Evolutionary conservation across 1,140 invertebrate genomes (phyloP), one percentile per base, ranked within the genome.

Genomic region (Eubasilissa regina): DNA sequence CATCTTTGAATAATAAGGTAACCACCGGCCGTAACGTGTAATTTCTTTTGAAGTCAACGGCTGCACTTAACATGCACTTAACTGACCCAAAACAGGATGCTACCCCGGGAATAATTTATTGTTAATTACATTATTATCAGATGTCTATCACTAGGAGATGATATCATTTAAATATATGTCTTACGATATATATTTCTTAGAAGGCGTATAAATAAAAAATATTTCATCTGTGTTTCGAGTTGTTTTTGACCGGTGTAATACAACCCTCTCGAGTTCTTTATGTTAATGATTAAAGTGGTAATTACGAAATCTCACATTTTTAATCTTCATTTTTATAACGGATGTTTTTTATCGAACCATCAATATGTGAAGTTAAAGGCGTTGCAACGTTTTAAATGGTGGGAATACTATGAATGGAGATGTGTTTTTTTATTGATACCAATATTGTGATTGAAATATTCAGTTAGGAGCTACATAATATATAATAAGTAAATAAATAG

Each of bases 81-180:
- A 48, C 60, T 56, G 35, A 51, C 55, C 80, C 55, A 68, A 81
- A 77, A 73, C 77, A 77, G 74, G 77, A 76, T 73, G 64, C 77
- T 19, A 62, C 77, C 77, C 77, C 77, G 60, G 76, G 64, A 66
- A 47, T 81, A 76, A 77, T 81, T 79, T 77, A 79, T 79, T 74
- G 74, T 81, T 81, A 81, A 81, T 81, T 81, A 77, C 78, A 79
- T 79, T 77, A 72, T 79, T 77, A 66, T 48, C 48, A 75, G 76
- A 64, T 81, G 75, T 78, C 76, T 78, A 74, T 78, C 76, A 73
- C 43, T 12, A 25, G 55, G 15, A 74, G 80, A 81, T 78, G 72
- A 75, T 81, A 75, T 79, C 80, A 79, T 81, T 79, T 77, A 70
- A 81, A 68, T 75, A 73, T 78, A 76, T 68, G 51, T 19, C 76